These are phyloP conservation scores for Poeciliopsis retropinna DNA, from an alignment of 2,113 vertebrate genomes.

Conservation along the genomic window DNA sequence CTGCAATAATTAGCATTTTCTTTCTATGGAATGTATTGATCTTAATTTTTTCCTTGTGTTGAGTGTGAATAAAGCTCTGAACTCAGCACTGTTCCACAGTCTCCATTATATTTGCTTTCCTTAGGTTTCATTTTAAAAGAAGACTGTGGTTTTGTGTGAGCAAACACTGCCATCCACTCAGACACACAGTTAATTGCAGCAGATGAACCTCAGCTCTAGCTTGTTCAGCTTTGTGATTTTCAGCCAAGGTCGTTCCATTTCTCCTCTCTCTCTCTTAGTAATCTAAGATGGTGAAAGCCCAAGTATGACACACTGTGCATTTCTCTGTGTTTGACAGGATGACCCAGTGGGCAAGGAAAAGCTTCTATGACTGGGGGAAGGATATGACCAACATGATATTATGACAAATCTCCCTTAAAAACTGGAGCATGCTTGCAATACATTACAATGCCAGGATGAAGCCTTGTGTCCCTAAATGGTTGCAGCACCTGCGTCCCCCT, in stretches of 20 bases:
- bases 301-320: conserved; percentile 59
- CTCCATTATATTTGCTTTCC: neutral
- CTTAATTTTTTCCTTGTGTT: neutral
- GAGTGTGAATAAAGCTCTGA: neutral
- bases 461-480: conserved; percentile 48
- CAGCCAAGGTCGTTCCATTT: conserved; percentile 43
- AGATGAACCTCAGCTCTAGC: conserved; percentile 23
- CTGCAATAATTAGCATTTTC: neutral
- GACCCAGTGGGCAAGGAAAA: conserved; percentile 67
- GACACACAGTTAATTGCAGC: conserved; percentile 4
- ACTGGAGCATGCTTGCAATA: conserved; percentile 65
- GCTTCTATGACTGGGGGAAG: conserved; percentile 52
- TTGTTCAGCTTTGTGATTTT: conserved; percentile 45
- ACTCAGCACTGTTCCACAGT: neutral
- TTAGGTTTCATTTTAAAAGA: conserved; percentile 6
- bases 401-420: conserved; percentile 75
- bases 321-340: conserved; percentile 69
- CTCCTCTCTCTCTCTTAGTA: conserved; percentile 20
- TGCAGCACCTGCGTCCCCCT: conserved; percentile 57
- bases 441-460: conserved; percentile 57
- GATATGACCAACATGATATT: conserved; percentile 65
- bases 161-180: conserved; percentile 9
- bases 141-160: conserved; percentile 5
- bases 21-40: neutral
- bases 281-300: conserved; percentile 39